Evolutionary conservation across 2,113 vertebrate genomes (phyloP).

Genomic region (Nerophis ophidion): DNA sequence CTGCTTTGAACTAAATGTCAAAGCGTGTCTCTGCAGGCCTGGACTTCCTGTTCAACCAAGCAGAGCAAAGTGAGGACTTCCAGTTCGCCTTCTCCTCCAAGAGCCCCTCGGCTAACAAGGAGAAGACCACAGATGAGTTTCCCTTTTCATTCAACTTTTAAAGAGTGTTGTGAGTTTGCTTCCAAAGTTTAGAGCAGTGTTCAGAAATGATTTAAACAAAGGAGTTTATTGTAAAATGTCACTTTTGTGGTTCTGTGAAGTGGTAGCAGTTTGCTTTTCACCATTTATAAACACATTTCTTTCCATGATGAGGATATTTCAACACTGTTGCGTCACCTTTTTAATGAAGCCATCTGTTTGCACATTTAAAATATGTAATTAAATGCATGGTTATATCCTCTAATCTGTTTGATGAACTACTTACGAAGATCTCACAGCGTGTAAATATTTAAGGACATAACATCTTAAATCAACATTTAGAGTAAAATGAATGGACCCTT

Average conservation of each 20-base stretch:
- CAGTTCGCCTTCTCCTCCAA: constrained; percentile 59
- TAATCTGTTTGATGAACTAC: constrained; percentile 10
- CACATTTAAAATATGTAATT: constrained; percentile 8
- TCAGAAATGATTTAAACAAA: not conserved
- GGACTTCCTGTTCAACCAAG: constrained; percentile 63
- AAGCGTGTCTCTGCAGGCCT: constrained; percentile 37
- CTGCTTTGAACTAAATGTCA: not conserved
- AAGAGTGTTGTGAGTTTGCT: constrained; percentile 12
- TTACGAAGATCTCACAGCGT: not conserved
- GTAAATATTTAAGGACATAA: not conserved
- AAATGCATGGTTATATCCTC: not conserved
- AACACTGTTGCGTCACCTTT: no score
- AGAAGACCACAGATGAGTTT: constrained; percentile 43
- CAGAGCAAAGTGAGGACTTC: constrained; percentile 60
- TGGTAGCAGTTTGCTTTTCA: not conserved
- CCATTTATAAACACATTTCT: not conserved
- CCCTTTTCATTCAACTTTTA: constrained; percentile 70
- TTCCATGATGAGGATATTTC: no score
- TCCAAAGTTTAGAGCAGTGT: constrained; percentile 1
- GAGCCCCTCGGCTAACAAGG: constrained; percentile 39
- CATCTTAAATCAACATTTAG: not conserved
- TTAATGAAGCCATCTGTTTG: not conserved
- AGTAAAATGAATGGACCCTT: not conserved
- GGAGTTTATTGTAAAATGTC: not conserved
- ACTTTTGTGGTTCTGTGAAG: constrained; percentile 6